Evolutionary conservation across 2,113 vertebrate genomes (phyloP).

Genomic region (Carollia perspicillata): DNA sequence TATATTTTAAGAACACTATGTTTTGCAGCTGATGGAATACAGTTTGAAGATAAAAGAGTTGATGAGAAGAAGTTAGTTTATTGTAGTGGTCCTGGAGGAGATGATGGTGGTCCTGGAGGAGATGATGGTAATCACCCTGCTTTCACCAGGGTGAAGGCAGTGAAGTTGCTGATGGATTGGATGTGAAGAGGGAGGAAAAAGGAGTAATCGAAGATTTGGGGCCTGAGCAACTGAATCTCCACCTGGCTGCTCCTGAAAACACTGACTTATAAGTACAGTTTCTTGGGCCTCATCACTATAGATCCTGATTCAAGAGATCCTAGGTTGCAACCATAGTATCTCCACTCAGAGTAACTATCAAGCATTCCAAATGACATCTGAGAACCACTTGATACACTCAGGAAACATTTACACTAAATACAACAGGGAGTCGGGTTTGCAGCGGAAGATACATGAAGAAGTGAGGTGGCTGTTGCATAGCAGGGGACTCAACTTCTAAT

Average conservation of each 20-base stretch:
- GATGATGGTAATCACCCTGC: background rate
- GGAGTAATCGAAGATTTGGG: background rate
- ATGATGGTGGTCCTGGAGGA: too few species aligned
- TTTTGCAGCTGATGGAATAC: background rate
- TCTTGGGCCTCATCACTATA: background rate
- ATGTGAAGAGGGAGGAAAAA: background rate
- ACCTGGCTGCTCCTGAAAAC: background rate
- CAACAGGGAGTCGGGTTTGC: background rate
- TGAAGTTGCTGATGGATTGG: background rate
- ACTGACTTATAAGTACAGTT: background rate
- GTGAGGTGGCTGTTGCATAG: background rate
- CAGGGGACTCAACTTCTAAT: background rate
- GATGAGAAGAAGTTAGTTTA: background rate
- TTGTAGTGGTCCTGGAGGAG: background rate
- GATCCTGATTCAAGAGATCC: background rate
- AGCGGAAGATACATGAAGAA: background rate
- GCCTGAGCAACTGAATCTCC: background rate
- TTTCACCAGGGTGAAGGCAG: background rate
- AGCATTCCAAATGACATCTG: background rate
- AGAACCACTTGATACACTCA: background rate
- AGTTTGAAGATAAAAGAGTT: background rate
- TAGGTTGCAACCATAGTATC: background rate
- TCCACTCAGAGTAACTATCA: background rate
- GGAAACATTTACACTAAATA: background rate
- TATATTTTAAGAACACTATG: background rate